A percentile compares a stretch with the other conserved stretches of the same genome.
Evolutionary conservation across 2,797 vertebrate genomes (phyloP).

Genomic region (Gymnodraco acuticeps): DNA sequence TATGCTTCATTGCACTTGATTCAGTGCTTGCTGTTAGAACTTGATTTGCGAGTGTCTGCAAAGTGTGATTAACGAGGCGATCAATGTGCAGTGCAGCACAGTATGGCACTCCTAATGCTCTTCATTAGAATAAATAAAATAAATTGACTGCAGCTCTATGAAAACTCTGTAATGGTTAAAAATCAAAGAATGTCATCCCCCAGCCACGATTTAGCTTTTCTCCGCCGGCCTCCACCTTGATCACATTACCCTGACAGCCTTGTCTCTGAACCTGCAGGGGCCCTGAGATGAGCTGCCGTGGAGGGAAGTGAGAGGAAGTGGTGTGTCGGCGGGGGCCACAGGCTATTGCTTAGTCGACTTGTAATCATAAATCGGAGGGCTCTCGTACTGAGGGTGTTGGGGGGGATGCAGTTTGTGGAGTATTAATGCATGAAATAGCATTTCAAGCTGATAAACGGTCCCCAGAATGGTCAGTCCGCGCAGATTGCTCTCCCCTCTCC

Average conservation of each 20-base stretch:
- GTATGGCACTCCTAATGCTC: slow-evolving; percentile 99
- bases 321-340: slow-evolving; percentile 72
- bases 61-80: slow-evolving; percentile 99
- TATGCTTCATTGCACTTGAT: slow-evolving; percentile 99
- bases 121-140: slow-evolving; percentile 99
- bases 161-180: slow-evolving; percentile 99
- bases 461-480: slow-evolving; percentile 69
- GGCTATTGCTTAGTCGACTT: slow-evolving; percentile 83
- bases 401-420: slow-evolving; percentile 73
- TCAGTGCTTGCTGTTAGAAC: slow-evolving; percentile 99
- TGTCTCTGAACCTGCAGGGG: slow-evolving; percentile 78
- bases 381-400: slow-evolving; percentile 76
- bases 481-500: slow-evolving; percentile 75
- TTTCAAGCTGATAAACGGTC: slow-evolving; percentile 87
- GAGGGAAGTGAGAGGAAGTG: slow-evolving; percentile 70
- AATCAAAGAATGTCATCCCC: slow-evolving; percentile 97
- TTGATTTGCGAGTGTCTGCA: slow-evolving; percentile 99
- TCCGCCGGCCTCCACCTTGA: slow-evolving; percentile 93
- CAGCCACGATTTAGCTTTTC: slow-evolving; percentile 93
- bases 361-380: slow-evolving; percentile 84
- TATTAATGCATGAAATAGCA: slow-evolving; percentile 89
- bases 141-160: slow-evolving; percentile 99
- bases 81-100: slow-evolving; percentile 96
- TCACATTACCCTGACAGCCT: slow-evolving; percentile 90
- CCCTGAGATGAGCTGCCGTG: slow-evolving; percentile 62